phyloP scores from a whole-genome alignment of 2,113 vertebrate genomes.

The Telmatochromis sp. region DNA sequence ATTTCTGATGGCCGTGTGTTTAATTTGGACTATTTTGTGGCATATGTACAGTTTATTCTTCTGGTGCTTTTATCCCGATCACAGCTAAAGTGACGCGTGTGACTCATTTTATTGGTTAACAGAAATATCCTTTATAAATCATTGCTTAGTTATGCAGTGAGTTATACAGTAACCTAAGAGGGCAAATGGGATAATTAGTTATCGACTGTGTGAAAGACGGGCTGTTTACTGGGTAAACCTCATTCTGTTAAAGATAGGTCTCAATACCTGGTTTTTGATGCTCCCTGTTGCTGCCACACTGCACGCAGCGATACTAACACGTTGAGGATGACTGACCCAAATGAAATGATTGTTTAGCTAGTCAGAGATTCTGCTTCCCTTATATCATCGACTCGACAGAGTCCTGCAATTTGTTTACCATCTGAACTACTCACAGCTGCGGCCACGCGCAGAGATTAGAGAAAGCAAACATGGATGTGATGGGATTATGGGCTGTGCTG shows the following conservation, averaged over 20 bases:
- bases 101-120: background rate
- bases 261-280: background rate
- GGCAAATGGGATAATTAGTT: background rate
- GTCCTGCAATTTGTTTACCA: constrained; percentile 35
- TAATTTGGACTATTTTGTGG: background rate
- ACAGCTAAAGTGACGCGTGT: background rate
- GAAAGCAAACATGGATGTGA: constrained; percentile 16
- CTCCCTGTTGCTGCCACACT: background rate
- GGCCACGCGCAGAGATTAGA: constrained; percentile 38
- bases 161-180: background rate
- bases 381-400: background rate
- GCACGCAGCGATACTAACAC: background rate
- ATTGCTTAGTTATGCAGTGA: background rate
- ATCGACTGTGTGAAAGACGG: background rate
- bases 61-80: background rate
- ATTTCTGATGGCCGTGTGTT: background rate
- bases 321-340: background rate
- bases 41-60: background rate
- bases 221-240: background rate
- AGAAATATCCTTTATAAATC: background rate
- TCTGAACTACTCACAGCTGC: background rate
- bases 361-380: background rate
- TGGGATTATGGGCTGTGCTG: constrained; percentile 31
- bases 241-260: background rate
- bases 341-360: background rate